Percentiles rank a stretch among this genome's conserved stretches.
Evolutionary conservation across 2,888 invertebrate species (phyloP).

Genomic region (Tethea ocularis): DNA sequence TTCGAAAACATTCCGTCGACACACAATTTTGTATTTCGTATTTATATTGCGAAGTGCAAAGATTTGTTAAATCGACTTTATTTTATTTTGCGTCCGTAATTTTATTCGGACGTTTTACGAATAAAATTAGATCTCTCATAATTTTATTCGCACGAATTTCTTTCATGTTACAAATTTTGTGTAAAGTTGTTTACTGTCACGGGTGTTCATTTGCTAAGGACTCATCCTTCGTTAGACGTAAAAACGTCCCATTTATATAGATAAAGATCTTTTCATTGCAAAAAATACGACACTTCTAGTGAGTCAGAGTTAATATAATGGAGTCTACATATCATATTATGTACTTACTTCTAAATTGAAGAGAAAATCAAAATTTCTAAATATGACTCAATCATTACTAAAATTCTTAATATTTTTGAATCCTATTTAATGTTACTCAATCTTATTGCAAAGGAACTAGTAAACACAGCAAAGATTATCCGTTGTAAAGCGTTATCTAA

Average conservation of each 20-base stretch:
- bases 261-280: slow-evolving; percentile 31
- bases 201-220: slow-evolving; percentile 45
- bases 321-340: neutral
- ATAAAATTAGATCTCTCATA: slow-evolving; percentile 62
- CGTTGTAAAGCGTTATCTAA: slow-evolving; percentile 42
- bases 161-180: slow-evolving; percentile 53
- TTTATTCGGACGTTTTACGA: slow-evolving; percentile 53
- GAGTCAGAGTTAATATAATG: slow-evolving; percentile 12
- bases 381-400: no score
- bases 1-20: slow-evolving; percentile 61
- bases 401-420: no score
- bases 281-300: slow-evolving; percentile 10
- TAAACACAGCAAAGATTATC: slow-evolving; percentile 39
- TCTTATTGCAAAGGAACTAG: no score
- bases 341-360: no score
- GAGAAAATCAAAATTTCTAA: no score
- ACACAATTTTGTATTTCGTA: slow-evolving; percentile 57
- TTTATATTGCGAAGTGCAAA: slow-evolving; percentile 53
- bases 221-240: slow-evolving; percentile 40
- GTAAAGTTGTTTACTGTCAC: slow-evolving; percentile 54
- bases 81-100: slow-evolving; percentile 54
- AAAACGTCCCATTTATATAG: slow-evolving; percentile 36
- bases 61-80: slow-evolving; percentile 58
- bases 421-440: no score
- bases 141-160: slow-evolving; percentile 57